Evolutionary conservation across 1,140 invertebrate genomes (phyloP), one percentile per base, ranked within the genome.

Genomic region (Nomia melanderi): DNA sequence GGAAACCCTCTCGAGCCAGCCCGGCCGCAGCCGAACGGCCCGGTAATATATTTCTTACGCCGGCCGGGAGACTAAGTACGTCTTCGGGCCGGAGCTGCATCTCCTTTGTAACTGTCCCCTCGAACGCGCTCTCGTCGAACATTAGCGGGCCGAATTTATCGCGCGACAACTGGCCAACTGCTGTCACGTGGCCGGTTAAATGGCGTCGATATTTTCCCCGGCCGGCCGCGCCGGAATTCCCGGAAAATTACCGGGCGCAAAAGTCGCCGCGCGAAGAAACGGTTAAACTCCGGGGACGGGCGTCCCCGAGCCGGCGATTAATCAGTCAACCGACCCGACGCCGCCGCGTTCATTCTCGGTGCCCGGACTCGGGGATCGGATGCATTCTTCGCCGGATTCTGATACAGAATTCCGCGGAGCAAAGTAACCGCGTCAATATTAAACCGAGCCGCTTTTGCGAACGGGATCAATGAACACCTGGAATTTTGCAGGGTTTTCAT

Each of bases 11-110:
- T 56, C 69, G 47, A 50, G 47, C 33, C 27, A 44, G 63, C 53
- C 72, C 44, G 29, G 50, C 31, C 8, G 36, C 44, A 50, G 78
- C 56, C 27, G 54, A 54, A 50, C 53, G 47, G 41, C n/a, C 25
- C 66, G 60, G 70, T 76, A 77, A 86, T 81, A 64, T 78, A 86
- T 85, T 78, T 83, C 67, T 73, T 63, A 70, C 59, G 11, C n/a
- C 33, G 39, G 23, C 9, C 41, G 41, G n/a, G n/a, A 11, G 44
- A 39, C 59, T 73, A 64, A 73, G 59, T 33, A 53, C 72, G 39
- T 66, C 50, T 66, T 66, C 23, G 12, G 27, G 27, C 2, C 14
- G 63, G 14, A 17, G 36, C 53, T 44, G 33, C 36, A 14, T 66
- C 50, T 66, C 27, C 72, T 72, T 72, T 74, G 62, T 66, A 74